Conservation (phyloP, 2,797 vertebrate species). For the Prunella strophiata region DNA sequence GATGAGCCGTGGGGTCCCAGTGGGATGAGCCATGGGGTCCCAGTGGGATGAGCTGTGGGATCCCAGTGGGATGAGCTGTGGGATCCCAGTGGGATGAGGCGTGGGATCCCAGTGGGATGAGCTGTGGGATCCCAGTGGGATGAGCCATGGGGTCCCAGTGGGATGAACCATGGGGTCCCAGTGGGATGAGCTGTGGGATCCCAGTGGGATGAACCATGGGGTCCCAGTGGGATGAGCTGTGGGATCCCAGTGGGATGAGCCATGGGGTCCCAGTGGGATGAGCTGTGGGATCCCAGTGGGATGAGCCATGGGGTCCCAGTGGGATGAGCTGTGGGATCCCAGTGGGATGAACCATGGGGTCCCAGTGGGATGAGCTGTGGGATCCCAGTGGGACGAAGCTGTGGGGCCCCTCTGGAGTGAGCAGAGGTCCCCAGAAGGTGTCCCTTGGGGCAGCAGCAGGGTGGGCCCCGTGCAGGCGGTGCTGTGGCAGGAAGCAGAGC, state of each 20-base stretch:
- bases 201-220: fast-evolving
- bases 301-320: fast-evolving
- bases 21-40: too few species aligned
- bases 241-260: fast-evolving
- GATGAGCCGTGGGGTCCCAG: fast-evolving
- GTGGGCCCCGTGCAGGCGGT: background rate
- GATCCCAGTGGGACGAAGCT: fast-evolving
- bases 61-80: too few species aligned
- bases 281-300: too few species aligned
- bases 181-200: background rate
- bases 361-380: fast-evolving
- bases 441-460: fast-evolving
- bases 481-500: background rate
- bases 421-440: fast-evolving
- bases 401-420: fast-evolving
- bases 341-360: fast-evolving
- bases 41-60: too few species aligned
- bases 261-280: fast-evolving
- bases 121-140: background rate
- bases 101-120: too few species aligned
- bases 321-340: background rate
- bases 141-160: too few species aligned
- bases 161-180: background rate
- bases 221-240: fast-evolving
- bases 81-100: fast-evolving